Base-by-base conservation (phyloP, 2,797 vertebrate genomes). In the Apogon hyalosoma region DNA sequence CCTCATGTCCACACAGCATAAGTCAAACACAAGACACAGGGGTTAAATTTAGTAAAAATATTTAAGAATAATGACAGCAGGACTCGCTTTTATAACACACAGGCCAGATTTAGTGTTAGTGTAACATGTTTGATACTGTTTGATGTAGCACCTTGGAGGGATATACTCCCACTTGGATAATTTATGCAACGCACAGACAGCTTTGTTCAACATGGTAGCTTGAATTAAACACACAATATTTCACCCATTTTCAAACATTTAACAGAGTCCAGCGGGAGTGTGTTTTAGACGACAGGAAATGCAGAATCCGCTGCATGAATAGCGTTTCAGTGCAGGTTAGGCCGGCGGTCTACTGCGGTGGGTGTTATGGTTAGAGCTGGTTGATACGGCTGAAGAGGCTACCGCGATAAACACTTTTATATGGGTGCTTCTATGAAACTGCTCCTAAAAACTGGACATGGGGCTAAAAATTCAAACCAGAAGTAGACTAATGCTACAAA, bases 201-300 rank as follows among this genome's bases (percentile, higher is more conserved):
- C 33, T 61, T 39, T 49, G 18, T 38, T 65, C 38, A 21, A 67
- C 39, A 46, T 3, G 2, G 59, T 14, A 3, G 12, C 38, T 60
- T 46, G 16, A 48, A 56, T 67, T 52, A 64, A 79, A 81, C 64
- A 47, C 57, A n/a, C 2, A 42, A 28, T 58, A 64, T 46, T 67
- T 73, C 53, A 66, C 36, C 45, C 1, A 21, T 24, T 53, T 18
- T 52, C 16, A 46, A 41, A 45, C 46, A 16, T 45, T 7, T 5
- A 51, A 36, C 14, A 13, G n/a, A n/a, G 21, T 24, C 21, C 21
- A 24, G 21, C 21, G 21, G 21, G 21, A 24, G 4, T 24, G 4
- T 2, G 21, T 24, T 24, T 24, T 24, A 24, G 21, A 24, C 21
- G 21, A 24, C 21, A 24, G 21, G 21, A 24, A 24, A 24, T 24